Evolutionary conservation across 2,113 vertebrate genomes (phyloP), one percentile per base, ranked within the genome.

Genomic region (Orycteropus afer): DNA sequence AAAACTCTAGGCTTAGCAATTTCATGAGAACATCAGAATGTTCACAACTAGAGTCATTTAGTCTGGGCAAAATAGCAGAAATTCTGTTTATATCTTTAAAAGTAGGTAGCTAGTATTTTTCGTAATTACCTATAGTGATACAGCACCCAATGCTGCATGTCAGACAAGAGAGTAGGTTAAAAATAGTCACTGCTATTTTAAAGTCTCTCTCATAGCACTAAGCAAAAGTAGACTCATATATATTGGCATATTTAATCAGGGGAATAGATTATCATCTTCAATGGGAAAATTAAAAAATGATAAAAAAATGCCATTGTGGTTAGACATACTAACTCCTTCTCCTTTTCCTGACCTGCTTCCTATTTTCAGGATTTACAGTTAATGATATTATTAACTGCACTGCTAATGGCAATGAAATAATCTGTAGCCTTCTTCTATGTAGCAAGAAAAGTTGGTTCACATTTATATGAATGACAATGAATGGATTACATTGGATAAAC

Each of bases 31-130:
- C 42, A 88, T 14, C 9, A 80, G 42, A 86, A 69, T 83, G 11
- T 86, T 89, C 57, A 84, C 47, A 84, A 80, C 25, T 82, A 25
- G n/a, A 45, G 79, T 83, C 76, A 91, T 89, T 96, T 94, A 40
- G 25, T 94, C 87, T 83, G 57, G 65, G 34, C 27, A 63, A 89
- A 91, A 57, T 63, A 91, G 76, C 45, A 95, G 7, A 87, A 89
- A 89, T 89, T 57, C 51, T 53, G 84, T 42, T 93, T 34, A 53
- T 47, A 59, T 77, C 22, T 90, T 87, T 91, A 61, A 27, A 93
- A 87, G 7, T 65, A 42, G 53, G 25, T 34, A 82, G 29, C 81
- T 42, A 83, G 47, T 65, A 76, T 51, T 53, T 89, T 90, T 81
- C 51, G 40, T 82, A 88, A 88, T 85, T 88, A 59, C 59, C 40